Base-by-base conservation (phyloP, 2,888 invertebrate genomes). In the Capitulum mitella region DNA sequence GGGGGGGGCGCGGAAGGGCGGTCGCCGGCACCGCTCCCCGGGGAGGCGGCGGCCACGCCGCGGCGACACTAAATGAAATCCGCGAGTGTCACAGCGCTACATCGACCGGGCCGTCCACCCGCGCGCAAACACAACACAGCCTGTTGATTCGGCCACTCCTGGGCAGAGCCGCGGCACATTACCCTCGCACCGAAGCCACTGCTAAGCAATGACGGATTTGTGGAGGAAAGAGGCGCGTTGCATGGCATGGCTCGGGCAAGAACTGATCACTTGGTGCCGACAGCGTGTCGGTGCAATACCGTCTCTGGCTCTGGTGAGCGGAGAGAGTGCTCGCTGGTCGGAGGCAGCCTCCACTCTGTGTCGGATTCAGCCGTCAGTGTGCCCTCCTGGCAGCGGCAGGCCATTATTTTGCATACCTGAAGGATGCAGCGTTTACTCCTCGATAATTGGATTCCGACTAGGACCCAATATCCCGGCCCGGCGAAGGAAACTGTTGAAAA, bases 61-160 rank as follows among this genome's bases (percentile, higher is more conserved):
- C 22, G 70, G 70, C 40, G 70, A 70, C 70, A 37, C 70, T 70
- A 40, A 70, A 70, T 70, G 70, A 70, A 70, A 70, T 70, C 70
- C 70, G 40, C 26, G 26, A 26, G 8, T 26, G 37, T 6, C 37
- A 40, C 70, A 2, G 70, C 26, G 26, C 40, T 19, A 2, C 10
- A 70, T 40, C 70, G 70, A 40, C 26, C 40, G 26, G 70, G 26
- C 22, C 70, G 10, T 26, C 37, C 16, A n/a, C n/a, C n/a, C n/a
- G n/a, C 16, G 37, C 26, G 70, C 40, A 70, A 70, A 70, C 37
- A 70, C 40, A 70, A 70, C 37, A 70, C 40, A 8, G 22, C 19
- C 70, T 37, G 40, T 40, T 70, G 37, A 37, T 26, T 40, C 26
- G 10, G 70, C 8, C 37, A 29, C 40, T 26, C 26, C 26, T 5